Conservation (phyloP, 2,888 invertebrate genomes). For the Catotricha subobsoleta region DNA sequence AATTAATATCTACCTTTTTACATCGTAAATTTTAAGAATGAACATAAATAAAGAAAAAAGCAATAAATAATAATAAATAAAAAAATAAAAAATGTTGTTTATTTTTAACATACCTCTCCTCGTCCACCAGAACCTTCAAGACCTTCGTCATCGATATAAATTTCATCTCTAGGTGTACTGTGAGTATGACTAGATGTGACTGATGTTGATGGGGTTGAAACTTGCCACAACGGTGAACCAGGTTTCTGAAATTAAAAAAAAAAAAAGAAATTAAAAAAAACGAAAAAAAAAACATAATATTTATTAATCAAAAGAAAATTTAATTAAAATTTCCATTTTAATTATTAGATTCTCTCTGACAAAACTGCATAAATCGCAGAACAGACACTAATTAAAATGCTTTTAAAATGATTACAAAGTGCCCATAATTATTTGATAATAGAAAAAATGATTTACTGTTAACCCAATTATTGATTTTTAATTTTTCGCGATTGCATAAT, state of each 20-base stretch:
- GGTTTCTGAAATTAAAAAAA: slow-evolving; percentile 20
- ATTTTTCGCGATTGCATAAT: no score
- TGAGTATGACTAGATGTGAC: slow-evolving; percentile 11
- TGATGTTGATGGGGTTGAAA: slow-evolving; percentile 14
- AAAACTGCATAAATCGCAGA: no score
- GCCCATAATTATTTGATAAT: no score
- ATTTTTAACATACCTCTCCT: slow-evolving; percentile 39
- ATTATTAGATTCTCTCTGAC: no score
- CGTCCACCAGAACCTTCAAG: slow-evolving; percentile 52
- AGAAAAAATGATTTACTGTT: no score
- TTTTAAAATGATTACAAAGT: no score
- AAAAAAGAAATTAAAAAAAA: background rate
- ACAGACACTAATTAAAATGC: no score
- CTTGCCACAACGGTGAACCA: slow-evolving; percentile 13
- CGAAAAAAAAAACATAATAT: no score
- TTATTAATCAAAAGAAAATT: no score
- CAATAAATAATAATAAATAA: background rate
- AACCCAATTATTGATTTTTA: no score
- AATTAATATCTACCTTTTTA: background rate
- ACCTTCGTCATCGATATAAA: slow-evolving; percentile 60
- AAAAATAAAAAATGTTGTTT: background rate
- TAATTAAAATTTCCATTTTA: no score
- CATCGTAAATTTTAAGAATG: background rate
- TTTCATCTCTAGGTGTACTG: slow-evolving; percentile 32
- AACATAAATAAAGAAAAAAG: background rate